Base-by-base conservation (phyloP, 2,113 vertebrate species). In the Clarias magur region DNA sequence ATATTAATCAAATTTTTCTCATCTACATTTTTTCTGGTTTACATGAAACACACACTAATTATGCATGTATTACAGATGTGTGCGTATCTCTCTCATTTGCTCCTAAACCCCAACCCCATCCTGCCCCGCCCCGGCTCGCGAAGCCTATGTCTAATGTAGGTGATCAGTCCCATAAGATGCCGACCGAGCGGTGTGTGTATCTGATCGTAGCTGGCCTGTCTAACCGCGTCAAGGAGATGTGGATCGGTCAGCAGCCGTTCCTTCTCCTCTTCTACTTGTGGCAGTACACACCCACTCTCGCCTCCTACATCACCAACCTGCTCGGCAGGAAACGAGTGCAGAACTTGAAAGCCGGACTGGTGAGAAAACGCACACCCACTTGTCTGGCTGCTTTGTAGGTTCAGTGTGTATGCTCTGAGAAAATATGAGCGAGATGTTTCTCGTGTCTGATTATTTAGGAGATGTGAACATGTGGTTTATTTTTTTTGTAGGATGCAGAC, bases 231-330 rank as follows among this genome's bases (percentile, higher is more conserved):
- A 96, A 97, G 91, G 98, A 99, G 92, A 96, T 96, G 82, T 99
- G 98, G 98, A 94, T 99, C 3, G 90, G 96, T 0, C 93, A 97
- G 67, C 96, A 99, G 0, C 98, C 98, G 11, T 96, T 96, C 85
- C 93, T 99, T 90, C 80, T 94, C 0, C 60, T 95, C 2, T 92
- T 91, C 89, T 99, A 99, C 90, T 12, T 94, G 59, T 98, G 97
- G 96, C 97, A 99, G 91, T 99, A 99, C 0, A 81, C 93, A 0
- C 98, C 98, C 54, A 98, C 97, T 1, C 94, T 95, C 91, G 96
- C 96, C 30, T 96, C 94, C 95, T 96, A 94, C 94, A 0, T 97
- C 27, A 94, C 95, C 54, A 93, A 92, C 85, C 87, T 90, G 38
- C 1, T 97, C 84, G 96, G 96, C 53, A 96, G 90, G 90, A 97